phyloP scores from a whole-genome alignment of 2,113 vertebrate species.

The Ranitomeya imitator region DNA sequence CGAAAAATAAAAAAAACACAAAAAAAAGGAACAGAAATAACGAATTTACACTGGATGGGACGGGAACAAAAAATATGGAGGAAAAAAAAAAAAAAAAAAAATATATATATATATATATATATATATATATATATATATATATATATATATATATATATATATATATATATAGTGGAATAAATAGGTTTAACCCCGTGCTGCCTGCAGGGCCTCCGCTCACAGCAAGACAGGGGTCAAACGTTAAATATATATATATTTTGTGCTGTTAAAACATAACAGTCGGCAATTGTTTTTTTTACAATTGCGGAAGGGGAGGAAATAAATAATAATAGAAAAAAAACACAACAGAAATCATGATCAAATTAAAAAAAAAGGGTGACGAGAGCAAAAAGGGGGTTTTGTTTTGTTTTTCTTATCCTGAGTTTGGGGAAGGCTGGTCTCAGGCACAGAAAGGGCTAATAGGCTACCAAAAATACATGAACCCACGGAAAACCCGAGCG shows the following conservation, averaged over 20 bases:
- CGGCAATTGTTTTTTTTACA: slow-evolving; percentile 29
- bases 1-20: slow-evolving; percentile 65
- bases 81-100: no score
- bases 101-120: no score
- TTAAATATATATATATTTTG: slow-evolving; percentile 35
- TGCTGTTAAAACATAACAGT: slow-evolving; percentile 36
- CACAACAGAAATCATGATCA: slow-evolving; percentile 7
- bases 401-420: slow-evolving; percentile 15
- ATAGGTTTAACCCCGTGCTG: slow-evolving; percentile 32
- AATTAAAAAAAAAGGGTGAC: slow-evolving; percentile 16
- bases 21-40: slow-evolving; percentile 63
- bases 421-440: slow-evolving; percentile 48
- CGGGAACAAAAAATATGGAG: slow-evolving; percentile 26
- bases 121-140: no score
- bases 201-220: not conserved
- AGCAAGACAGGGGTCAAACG: slow-evolving; percentile 14
- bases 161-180: not conserved
- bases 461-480: not conserved
- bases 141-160: no score
- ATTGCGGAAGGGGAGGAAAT: slow-evolving; percentile 28
- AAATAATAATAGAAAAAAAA: slow-evolving; percentile 35
- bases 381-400: slow-evolving; percentile 32
- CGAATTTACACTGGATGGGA: slow-evolving; percentile 29
- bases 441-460: slow-evolving; percentile 49
- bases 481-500: not conserved